Evolutionary conservation across 2,113 vertebrate species (phyloP).

Genomic region (Centropus unirufus): DNA sequence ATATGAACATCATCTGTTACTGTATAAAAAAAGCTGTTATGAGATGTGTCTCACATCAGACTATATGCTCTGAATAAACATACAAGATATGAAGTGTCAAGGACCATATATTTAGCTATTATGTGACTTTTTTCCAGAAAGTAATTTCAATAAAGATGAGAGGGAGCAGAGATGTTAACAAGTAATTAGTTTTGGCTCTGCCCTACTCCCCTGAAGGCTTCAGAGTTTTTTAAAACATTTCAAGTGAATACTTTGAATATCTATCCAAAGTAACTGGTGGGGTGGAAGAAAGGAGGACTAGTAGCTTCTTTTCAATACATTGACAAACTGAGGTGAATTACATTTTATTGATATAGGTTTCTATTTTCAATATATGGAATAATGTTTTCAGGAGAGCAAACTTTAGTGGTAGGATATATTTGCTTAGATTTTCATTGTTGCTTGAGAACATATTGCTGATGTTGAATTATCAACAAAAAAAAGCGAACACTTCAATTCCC

Average conservation of each 20-base stretch:
- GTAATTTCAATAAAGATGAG: neutral
- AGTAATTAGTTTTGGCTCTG: neutral
- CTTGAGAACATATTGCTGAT: slow-evolving; percentile 18
- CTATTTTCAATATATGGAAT: neutral
- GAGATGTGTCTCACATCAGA: neutral
- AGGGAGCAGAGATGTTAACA: neutral
- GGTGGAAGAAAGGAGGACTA: neutral
- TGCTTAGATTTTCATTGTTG: neutral
- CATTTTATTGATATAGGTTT: neutral
- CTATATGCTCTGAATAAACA: neutral
- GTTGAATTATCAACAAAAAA: slow-evolving; percentile 38
- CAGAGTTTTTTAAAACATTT: neutral
- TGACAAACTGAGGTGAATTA: neutral
- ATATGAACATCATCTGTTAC: slow-evolving; percentile 47
- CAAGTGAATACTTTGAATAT: neutral
- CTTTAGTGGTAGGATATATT: neutral
- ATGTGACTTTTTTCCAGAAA: neutral
- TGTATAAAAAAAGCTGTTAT: neutral
- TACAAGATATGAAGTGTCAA: neutral
- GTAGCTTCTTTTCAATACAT: neutral
- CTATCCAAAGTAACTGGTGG: neutral
- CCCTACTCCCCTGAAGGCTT: neutral
- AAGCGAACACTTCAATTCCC: neutral
- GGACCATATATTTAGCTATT: neutral
- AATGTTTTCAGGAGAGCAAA: neutral